Percentiles rank a stretch among this genome's conserved stretches.
These are phyloP conservation scores for Elgonia sp. DNA, from an alignment of 2,888 invertebrate genomes.

Conservation along the genomic window DNA sequence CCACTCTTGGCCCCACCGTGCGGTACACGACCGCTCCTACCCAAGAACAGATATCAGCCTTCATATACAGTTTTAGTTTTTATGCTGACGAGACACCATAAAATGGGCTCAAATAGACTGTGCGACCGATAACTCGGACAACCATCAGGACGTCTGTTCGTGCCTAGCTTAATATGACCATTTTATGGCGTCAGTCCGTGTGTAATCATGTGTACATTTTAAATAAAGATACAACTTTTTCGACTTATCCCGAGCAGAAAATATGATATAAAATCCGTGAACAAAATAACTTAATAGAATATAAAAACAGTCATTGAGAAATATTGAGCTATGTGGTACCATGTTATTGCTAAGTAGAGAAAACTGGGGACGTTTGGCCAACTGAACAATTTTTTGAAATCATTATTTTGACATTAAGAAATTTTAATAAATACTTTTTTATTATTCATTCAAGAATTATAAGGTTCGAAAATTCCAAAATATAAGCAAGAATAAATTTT, in stretches of 20 bases:
- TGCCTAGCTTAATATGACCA: slow-evolving; percentile 18
- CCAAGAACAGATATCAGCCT: slow-evolving; percentile 85
- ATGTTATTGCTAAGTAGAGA: too few relatives aligned
- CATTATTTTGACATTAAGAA: too few relatives aligned
- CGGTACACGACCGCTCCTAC: slow-evolving; percentile 87
- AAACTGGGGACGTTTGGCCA: too few relatives aligned
- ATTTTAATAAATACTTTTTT: too few relatives aligned
- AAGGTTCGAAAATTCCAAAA: too few relatives aligned
- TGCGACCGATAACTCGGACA: slow-evolving; percentile 36
- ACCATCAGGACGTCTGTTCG: neutral
- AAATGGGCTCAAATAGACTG: slow-evolving; percentile 60
- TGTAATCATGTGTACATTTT: slow-evolving; percentile 25
- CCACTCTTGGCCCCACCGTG: slow-evolving; percentile 86
- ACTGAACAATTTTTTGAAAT: too few relatives aligned
- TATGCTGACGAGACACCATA: slow-evolving; percentile 59
- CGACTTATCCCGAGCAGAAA: neutral
- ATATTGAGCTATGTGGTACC: too few relatives aligned
- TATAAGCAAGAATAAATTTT: too few relatives aligned
- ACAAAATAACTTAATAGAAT: too few relatives aligned
- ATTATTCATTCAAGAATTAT: too few relatives aligned
- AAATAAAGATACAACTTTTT: slow-evolving; percentile 21
- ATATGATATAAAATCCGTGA: too few relatives aligned
- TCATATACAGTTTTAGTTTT: slow-evolving; percentile 77
- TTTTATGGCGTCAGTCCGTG: slow-evolving; percentile 50
- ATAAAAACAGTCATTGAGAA: too few relatives aligned